Base-by-base conservation (phyloP, 2,888 invertebrate genomes). In the Melanotus villosus region DNA sequence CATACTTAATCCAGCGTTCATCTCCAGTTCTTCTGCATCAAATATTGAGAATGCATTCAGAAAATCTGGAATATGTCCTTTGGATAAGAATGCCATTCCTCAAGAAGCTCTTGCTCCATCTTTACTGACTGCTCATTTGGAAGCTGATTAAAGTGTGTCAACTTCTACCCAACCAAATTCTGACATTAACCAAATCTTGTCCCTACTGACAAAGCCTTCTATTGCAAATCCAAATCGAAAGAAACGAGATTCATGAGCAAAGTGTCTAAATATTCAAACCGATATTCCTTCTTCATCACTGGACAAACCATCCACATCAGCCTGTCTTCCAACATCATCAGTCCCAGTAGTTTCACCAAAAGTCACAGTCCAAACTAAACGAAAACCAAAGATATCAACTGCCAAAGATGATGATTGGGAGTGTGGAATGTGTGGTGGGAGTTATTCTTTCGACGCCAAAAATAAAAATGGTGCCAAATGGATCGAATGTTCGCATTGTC, bases 1-100 rank as follows among this genome's bases (percentile, higher is more conserved):
- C 32, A 63, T 63, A 50, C 50, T 26, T 62, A 64, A 64, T 30
- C 64, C 64, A 21, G 64, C 54, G 19, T 64, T 54, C 30, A 54
- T 64, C 12, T 45, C 56, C 2, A 64, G 64, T 57, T 56, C 56
- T 64, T 57, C 21, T 19, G 43, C 38, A 41, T 41, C 56, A 56
- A 57, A 57, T 16, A 57, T 57, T 12, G 1, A 7, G 16, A 57
- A 57, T 57, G 57, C 57, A 16, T 64, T 64, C 26, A 36, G 38
- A 57, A 64, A 64, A 56, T 38, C 38, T 16, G 56, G 50, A 32
- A 64, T 64, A 21, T 64, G 41, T 21, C 64, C 64, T 23, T 41
- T 64, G 9, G 56, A 64, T 56, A 64, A 34, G 38, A 56, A 54
- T 26, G 64, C 64, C 16, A 38, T 64, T 56, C 26, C 38, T 23